Conservation (phyloP, 2,113 vertebrate species). For the Callithrix jacchus region DNA sequence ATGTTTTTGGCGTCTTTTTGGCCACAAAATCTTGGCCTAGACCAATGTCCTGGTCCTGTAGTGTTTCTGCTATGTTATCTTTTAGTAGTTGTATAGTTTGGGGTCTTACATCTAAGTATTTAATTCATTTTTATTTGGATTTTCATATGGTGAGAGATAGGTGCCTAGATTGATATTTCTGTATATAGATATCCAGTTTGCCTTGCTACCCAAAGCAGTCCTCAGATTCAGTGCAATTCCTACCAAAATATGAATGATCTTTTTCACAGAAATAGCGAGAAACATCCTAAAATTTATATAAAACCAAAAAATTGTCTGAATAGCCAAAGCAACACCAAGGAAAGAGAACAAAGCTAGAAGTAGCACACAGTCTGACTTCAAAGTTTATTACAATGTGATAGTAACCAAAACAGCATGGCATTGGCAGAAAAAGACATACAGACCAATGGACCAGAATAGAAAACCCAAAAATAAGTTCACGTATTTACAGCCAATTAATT, state of each 20-base stretch:
- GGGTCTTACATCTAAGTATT: neutral
- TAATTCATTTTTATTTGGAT: neutral
- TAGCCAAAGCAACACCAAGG: neutral
- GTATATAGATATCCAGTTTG: neutral
- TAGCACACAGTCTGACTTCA: neutral
- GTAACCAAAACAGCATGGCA: neutral
- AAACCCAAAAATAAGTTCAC: neutral
- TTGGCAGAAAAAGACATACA: neutral
- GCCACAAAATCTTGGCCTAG: neutral
- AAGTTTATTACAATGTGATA: neutral
- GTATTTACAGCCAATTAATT: neutral
- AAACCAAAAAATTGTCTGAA: neutral
- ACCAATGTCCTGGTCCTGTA: neutral
- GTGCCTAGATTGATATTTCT: neutral
- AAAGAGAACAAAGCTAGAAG: neutral
- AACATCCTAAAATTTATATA: neutral
- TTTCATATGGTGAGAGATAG: neutral
- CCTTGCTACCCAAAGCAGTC: neutral
- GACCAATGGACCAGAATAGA: neutral
- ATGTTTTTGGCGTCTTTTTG: neutral
- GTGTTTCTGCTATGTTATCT: neutral
- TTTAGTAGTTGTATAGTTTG: neutral
- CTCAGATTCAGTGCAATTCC: neutral
- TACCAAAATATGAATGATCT: neutral
- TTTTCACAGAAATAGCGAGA: neutral